Conservation (phyloP, 2,888 invertebrate genomes). For the Chaetoderma sp. region DNA sequence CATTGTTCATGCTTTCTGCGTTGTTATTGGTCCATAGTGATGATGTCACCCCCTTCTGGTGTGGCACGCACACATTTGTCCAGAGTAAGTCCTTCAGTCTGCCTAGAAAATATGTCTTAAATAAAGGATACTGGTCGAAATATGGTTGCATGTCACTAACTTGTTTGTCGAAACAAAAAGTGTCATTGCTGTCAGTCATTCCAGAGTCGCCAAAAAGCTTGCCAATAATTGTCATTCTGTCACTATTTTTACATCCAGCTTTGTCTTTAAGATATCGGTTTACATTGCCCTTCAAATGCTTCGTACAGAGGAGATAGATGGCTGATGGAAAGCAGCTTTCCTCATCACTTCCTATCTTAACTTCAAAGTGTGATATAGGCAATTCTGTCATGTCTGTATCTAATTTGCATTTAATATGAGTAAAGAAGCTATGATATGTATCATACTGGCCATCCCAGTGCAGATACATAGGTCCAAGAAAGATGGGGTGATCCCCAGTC, state of each 20-base stretch:
- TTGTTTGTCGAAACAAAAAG: neutral
- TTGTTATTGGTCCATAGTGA: conserved; percentile 38
- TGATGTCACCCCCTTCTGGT: neutral
- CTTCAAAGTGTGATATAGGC: neutral
- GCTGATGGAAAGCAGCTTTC: conserved; percentile 11
- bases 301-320: conserved; percentile 11
- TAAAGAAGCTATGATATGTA: neutral
- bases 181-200: neutral
- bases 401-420: too few relatives aligned
- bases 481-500: conserved; percentile 1
- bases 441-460: neutral
- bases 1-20: conserved; percentile 32
- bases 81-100: neutral
- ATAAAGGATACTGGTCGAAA: neutral
- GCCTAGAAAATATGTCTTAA: neutral
- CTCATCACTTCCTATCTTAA: conserved; percentile 21
- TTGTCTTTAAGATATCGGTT: conserved; percentile 11
- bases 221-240: conserved; percentile 3
- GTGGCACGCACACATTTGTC: neutral
- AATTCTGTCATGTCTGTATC: too few relatives aligned
- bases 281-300: conserved; percentile 25
- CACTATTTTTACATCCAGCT: neutral
- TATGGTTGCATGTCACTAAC: neutral
- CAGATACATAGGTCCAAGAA: conserved; percentile 4
- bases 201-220: neutral